phyloP scores from a whole-genome alignment of 2,113 vertebrate species.

The Chloebia gouldiae region DNA sequence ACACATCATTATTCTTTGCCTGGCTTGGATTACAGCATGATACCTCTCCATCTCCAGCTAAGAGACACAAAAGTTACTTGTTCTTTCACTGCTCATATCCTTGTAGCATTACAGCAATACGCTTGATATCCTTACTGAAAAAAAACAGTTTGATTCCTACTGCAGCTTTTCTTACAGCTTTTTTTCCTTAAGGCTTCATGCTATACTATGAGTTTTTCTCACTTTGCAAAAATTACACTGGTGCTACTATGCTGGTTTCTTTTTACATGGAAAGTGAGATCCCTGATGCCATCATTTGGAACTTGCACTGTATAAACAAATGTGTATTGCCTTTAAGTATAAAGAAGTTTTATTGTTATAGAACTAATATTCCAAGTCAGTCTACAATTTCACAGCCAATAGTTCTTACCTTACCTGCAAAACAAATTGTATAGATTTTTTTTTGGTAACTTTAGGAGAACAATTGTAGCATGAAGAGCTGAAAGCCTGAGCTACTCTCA shows the following conservation, averaged over 20 bases:
- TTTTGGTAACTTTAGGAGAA: neutral
- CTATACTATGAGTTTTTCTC: neutral
- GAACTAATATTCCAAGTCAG: neutral
- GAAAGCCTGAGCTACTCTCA: neutral
- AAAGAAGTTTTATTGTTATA: neutral
- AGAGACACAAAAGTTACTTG: neutral
- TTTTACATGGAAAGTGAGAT: neutral
- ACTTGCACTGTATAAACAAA: neutral
- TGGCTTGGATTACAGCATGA: neutral
- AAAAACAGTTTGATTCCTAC: neutral
- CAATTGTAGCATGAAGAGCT: neutral
- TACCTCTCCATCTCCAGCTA: neutral
- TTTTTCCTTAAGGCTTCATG: neutral
- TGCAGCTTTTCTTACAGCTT: neutral
- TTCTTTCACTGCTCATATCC: neutral
- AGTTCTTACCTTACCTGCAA: neutral
- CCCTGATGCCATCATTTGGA: neutral
- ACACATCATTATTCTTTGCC: neutral
- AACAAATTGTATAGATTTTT: neutral
- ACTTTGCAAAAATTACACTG: neutral
- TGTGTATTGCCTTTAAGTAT: fast-evolving
- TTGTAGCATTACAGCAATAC: neutral
- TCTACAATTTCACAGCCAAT: neutral
- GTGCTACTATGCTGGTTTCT: neutral
- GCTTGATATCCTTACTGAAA: neutral